Percentiles rank a stretch among this genome's conserved stretches.
Conservation (phyloP, 2,888 invertebrate genomes). For the Drosophila neutralis region DNA sequence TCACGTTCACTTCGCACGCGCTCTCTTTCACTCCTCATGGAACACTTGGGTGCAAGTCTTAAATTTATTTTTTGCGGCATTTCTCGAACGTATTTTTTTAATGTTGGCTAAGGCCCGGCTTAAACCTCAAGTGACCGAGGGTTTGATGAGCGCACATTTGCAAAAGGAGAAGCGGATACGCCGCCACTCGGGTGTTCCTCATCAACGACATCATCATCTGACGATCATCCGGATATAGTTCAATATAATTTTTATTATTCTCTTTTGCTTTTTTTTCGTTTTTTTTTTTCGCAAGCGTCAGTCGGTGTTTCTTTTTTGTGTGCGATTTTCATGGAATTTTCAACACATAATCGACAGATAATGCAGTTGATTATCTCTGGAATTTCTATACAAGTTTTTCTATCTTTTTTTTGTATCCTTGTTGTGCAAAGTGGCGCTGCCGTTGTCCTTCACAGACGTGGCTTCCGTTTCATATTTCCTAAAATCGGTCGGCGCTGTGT, state of each 20-base stretch:
- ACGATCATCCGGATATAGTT: slow-evolving; percentile 78
- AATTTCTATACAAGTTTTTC: slow-evolving; percentile 56
- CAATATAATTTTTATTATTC: slow-evolving; percentile 50
- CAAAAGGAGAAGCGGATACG: slow-evolving; percentile 72
- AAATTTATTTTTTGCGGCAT: slow-evolving; percentile 50
- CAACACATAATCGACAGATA: slow-evolving; percentile 73
- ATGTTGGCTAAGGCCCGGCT: slow-evolving; percentile 69
- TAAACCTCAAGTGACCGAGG: slow-evolving; percentile 79
- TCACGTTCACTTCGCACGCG: slow-evolving; percentile 59
- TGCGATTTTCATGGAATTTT: slow-evolving; percentile 75
- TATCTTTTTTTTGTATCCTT: slow-evolving; percentile 18
- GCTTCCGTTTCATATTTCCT: slow-evolving; percentile 73
- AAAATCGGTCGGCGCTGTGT: slow-evolving; percentile 46
- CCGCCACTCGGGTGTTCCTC: slow-evolving; percentile 72
- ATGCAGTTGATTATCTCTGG: slow-evolving; percentile 74
- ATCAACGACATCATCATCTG: slow-evolving; percentile 64
- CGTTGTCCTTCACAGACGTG: slow-evolving; percentile 50
- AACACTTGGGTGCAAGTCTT: slow-evolving; percentile 41
- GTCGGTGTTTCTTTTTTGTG: slow-evolving; percentile 55
- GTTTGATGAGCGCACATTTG: slow-evolving; percentile 66
- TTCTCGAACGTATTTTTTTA: slow-evolving; percentile 59
- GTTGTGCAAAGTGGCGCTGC: slow-evolving; percentile 66
- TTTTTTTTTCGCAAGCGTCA: slow-evolving; percentile 44
- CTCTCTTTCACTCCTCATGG: slow-evolving; percentile 13
- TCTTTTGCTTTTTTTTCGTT: not conserved